phyloP scores from a whole-genome alignment of 2,113 vertebrate species.

The Chloebia gouldiae region DNA sequence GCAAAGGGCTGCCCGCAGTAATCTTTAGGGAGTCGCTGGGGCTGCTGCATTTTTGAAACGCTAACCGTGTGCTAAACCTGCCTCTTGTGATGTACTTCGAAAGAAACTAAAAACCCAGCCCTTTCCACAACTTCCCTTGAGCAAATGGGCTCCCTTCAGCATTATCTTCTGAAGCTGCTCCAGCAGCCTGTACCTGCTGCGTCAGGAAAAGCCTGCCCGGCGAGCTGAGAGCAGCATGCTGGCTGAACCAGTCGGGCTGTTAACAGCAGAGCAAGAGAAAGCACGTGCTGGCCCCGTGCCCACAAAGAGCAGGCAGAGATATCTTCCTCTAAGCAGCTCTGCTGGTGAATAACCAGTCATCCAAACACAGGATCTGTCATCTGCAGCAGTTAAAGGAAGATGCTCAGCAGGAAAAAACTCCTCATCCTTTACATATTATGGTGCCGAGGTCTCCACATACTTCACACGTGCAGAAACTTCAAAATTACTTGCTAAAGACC shows the following conservation, averaged over 20 bases:
- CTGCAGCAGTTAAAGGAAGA: not conserved
- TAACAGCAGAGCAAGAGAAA: not conserved
- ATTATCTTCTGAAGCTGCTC: not conserved
- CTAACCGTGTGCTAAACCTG: not conserved
- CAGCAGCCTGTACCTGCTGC: not conserved
- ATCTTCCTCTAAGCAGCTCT: not conserved
- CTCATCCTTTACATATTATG: not conserved
- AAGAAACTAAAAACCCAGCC: not conserved
- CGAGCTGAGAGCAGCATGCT: not conserved
- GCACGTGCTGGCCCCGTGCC: not conserved
- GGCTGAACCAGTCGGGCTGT: not conserved
- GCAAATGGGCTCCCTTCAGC: not conserved
- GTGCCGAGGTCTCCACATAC: not conserved
- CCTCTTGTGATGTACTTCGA: fast-evolving
- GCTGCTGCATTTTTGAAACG: not conserved
- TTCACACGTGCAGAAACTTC: not conserved
- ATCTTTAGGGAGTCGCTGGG: not conserved
- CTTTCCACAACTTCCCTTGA: not conserved
- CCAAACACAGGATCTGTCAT: not conserved
- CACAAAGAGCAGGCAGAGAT: not conserved
- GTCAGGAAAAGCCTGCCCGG: not conserved
- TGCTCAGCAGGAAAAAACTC: not conserved
- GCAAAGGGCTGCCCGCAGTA: not conserved
- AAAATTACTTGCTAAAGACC: not conserved
- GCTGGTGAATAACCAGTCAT: not conserved